Base-by-base conservation (phyloP, 2,113 vertebrate species). In the Tyrannus savana region DNA sequence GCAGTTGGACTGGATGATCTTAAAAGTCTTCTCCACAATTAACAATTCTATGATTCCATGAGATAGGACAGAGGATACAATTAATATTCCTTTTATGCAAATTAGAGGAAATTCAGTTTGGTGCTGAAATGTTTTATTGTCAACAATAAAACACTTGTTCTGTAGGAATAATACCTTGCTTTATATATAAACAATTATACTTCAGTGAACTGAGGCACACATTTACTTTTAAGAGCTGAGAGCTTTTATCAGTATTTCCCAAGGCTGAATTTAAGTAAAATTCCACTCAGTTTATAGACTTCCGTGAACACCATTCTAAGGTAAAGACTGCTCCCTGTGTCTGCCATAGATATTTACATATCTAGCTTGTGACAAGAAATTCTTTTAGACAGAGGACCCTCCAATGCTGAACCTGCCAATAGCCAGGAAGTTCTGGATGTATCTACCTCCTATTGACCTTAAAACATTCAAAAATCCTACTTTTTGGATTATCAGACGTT, bases 1-100 rank as follows among this genome's bases (percentile, higher is more conserved):
- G 15, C 30, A 8, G 3, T 4, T 66, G 44, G 2, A 28, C 52
- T 58, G 0, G 1, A 3, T 44, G 15, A n/a, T n/a, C 7, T 59
- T n/a, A 39, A 46, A 39, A 19, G 12, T 39, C 8, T 46, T 74
- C 66, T 52, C 37, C 33, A 67, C 4, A 2, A 10, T 59, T 46
- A 44, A 39, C 3, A 59, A n/a, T 67, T 33, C 28, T 52, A 7
- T 31, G 7, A 28, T 9, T 63, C 47, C 60, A 47, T 44, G 41
- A 85, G 19, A 68, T 3, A 41, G 28, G 27, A 41, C 19, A 60
- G 13, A 55, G 8, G 10, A 59, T 17, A 67, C 1, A 68, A 11
- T 9, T 75, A 39, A 21, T 71, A 52, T 23, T 84, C 12, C 13
- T 82, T 84, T 68, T 25, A 31, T 60, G 33, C 9, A 44, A 84